Conservation (phyloP, 1,140 invertebrate genomes). For the Pseudoatta argentina region DNA sequence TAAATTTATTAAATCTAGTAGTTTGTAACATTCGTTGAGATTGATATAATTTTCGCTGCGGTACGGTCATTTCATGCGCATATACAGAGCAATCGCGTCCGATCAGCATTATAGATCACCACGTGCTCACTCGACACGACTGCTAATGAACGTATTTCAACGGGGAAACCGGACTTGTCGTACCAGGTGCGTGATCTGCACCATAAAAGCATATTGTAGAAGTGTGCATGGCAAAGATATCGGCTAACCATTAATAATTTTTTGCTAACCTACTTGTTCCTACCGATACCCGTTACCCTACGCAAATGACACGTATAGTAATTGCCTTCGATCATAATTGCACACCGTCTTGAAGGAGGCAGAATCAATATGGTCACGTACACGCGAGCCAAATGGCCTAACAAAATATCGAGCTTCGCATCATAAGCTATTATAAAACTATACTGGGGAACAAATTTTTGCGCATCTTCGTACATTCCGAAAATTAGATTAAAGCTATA, state of each 20-base stretch:
- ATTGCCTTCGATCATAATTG: conserved; percentile 53
- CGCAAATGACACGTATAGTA: conserved; percentile 46
- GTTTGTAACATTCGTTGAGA: not conserved
- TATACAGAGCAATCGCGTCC: conserved; percentile 35
- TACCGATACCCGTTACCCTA: conserved; percentile 49
- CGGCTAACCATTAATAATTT: conserved; percentile 30
- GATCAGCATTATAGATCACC: conserved; percentile 64
- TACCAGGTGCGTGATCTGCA: conserved; percentile 72
- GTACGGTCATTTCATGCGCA: not conserved
- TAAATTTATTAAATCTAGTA: no score
- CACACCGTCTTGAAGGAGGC: conserved; percentile 9
- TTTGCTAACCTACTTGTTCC: conserved; percentile 45
- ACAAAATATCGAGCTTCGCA: not conserved
- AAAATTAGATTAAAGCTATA: not conserved
- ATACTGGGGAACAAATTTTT: not conserved
- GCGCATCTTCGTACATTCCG: not conserved
- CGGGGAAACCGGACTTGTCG: conserved; percentile 67
- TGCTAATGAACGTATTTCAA: conserved; percentile 68
- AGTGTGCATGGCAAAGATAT: conserved; percentile 60
- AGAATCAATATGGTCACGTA: conserved; percentile 24
- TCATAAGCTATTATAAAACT: conserved; percentile 4
- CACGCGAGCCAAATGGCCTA: conserved; percentile 42
- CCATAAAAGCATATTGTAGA: conserved; percentile 71
- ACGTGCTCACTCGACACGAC: conserved; percentile 64
- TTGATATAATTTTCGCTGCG: not conserved